Evolutionary conservation across 2,888 invertebrate genomes (phyloP).

Genomic region (Sphecodes monilicornis): DNA sequence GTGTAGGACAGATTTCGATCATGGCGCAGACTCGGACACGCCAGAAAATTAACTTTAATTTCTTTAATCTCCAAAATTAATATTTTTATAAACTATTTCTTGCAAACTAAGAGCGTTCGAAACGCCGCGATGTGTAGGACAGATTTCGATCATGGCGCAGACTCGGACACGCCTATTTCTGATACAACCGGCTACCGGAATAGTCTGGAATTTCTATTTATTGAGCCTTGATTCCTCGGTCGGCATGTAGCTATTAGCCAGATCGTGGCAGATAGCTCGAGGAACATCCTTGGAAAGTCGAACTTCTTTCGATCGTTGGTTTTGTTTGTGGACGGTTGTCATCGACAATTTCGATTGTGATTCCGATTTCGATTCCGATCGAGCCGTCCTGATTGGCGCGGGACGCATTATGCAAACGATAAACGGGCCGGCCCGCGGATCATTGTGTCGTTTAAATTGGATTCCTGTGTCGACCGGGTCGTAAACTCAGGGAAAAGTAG

Average conservation of each 20-base stretch:
- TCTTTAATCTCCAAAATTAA: no score
- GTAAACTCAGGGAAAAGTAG: conserved; percentile 9
- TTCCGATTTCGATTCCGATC: conserved; percentile 7
- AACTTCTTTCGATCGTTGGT: background rate
- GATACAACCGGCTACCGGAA: conserved; percentile 23
- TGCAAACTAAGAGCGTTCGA: background rate
- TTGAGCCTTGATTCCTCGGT: conserved; percentile 35
- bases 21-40: background rate
- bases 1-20: background rate
- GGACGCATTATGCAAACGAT: conserved; percentile 45
- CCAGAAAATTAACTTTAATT: no score
- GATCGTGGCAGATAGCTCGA: conserved; percentile 56
- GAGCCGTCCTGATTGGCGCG: conserved; percentile 22
- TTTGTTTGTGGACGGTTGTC: conserved; percentile 1
- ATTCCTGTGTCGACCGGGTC: conserved; percentile 8
- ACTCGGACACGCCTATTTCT: conserved; percentile 19
- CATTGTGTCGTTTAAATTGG: conserved; percentile 36
- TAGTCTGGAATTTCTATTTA: conserved; percentile 67
- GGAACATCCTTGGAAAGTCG: conserved; percentile 36
- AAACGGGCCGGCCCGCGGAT: conserved; percentile 11
- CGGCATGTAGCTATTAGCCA: conserved; percentile 65
- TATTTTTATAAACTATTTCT: no score
- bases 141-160: background rate
- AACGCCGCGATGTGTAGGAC: background rate
- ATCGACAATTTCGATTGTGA: conserved; percentile 6